Conservation (phyloP, 2,113 vertebrate genomes). For the Ondatra zibethicus region DNA sequence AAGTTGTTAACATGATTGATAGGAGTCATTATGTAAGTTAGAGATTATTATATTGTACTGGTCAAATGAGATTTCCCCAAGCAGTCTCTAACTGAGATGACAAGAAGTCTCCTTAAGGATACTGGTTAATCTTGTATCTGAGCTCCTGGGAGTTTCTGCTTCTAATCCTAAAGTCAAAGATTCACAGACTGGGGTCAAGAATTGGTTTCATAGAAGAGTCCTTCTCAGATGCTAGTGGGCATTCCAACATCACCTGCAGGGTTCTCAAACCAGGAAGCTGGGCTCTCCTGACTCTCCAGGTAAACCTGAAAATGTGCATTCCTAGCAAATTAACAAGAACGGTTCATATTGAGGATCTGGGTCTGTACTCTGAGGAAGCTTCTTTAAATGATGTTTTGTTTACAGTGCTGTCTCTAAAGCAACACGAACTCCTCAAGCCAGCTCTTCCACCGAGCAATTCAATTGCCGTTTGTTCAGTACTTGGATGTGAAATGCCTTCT, state of each 20-base stretch:
- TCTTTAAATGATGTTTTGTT: background rate
- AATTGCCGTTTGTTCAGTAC: background rate
- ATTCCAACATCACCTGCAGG: background rate
- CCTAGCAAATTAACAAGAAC: background rate
- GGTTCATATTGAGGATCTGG: background rate
- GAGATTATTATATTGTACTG: conserved; percentile 80
- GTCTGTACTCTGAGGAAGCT: background rate
- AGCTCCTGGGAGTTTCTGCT: background rate
- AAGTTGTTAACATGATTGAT: conserved; percentile 76
- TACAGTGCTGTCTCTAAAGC: background rate
- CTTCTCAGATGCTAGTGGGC: background rate
- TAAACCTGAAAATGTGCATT: background rate
- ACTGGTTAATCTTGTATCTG: background rate
- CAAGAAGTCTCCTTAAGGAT: background rate
- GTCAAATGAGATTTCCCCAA: conserved; percentile 69
- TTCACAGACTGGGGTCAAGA: background rate
- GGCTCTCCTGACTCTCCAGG: background rate
- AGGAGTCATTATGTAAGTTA: conserved; percentile 65
- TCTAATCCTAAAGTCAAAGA: background rate
- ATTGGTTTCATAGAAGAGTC: background rate
- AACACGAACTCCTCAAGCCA: background rate
- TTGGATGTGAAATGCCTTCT: background rate
- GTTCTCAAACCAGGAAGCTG: background rate
- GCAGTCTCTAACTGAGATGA: background rate
- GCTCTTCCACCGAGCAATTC: background rate